Base-by-base conservation (phyloP, 1,140 invertebrate species). In the Phenacoccus solenopsis region DNA sequence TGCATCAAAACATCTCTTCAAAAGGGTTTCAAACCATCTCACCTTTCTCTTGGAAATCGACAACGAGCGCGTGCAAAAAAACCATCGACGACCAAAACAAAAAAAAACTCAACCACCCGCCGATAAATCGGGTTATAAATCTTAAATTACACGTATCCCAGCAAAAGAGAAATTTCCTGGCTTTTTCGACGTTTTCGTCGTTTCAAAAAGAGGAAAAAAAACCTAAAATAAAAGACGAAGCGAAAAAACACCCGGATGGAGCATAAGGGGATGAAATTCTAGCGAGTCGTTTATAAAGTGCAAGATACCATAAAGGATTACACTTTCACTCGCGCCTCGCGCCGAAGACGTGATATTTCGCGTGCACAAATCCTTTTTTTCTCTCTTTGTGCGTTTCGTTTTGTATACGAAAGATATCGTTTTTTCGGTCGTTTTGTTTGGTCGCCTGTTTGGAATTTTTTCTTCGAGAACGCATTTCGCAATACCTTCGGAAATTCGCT, bases 101-200 rank as follows among this genome's bases (percentile, higher is more conserved):
- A n/a, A n/a, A n/a, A n/a, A n/a, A n/a, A n/a, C n/a, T n/a, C 13
- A 16, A n/a, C 38, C 38, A 5, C 38, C 38, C 38, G 38, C 38
- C 38, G 38, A 49, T 49, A 49, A 49, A 49, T 49, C 38, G 38
- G 38, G 38, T 49, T 49, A 49, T 49, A 49, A 49, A 49, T 49
- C 38, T 49, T 49, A 49, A 49, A 49, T 49, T 49, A 49, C 20
- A 49, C 20, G 12, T 49, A 49, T 49, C 13, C 38, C 38, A 49
- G 59, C 12, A 64, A 27, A 27, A 64, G 59, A 64, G 59, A 25
- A 25, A 64, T 64, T 64, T 64, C 59, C 59, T 27, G 59, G 10
- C 25, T 27, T 64, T 64, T 64, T 64, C 25, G 21, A 24, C 13
- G 25, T 64, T 64, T 64, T 25, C 13, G 12, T 24, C 25, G 10